Percentiles rank a stretch among this genome's conserved stretches.
Conservation (phyloP, 2,113 vertebrate genomes). For the Phylloscopus trochiloides region DNA sequence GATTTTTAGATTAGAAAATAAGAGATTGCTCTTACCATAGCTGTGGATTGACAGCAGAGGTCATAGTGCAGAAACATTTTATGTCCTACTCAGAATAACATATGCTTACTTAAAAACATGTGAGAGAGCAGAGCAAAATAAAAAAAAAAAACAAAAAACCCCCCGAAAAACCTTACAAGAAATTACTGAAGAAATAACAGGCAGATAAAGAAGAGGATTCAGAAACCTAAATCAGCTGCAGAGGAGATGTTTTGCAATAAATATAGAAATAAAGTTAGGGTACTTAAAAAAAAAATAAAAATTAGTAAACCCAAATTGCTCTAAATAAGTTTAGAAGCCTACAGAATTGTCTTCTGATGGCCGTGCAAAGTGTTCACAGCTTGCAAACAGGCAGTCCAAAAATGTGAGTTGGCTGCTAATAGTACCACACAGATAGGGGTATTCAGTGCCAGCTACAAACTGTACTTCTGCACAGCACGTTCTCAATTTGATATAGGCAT, state of each 20-base stretch:
- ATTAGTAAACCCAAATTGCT: background rate
- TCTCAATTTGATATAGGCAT: background rate
- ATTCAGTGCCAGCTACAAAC: background rate
- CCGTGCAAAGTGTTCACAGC: background rate
- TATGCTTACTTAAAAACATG: background rate
- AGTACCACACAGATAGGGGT: background rate
- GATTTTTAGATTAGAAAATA: conserved; percentile 29
- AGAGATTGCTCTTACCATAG: background rate
- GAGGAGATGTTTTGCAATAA: background rate
- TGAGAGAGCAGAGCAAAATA: background rate
- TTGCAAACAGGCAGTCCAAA: background rate
- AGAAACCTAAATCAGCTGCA: background rate
- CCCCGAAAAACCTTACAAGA: background rate
- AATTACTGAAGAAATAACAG: background rate
- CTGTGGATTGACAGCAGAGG: background rate
- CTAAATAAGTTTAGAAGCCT: background rate
- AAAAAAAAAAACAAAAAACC: background rate
- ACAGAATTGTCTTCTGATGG: background rate
- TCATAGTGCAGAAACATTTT: background rate
- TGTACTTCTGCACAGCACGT: background rate
- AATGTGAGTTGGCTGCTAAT: background rate
- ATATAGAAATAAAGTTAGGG: background rate
- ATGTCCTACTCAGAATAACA: background rate
- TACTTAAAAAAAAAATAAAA: background rate
- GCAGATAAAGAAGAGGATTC: background rate